These are phyloP conservation scores for Hyperoplus immaculatus DNA, from an alignment of 2,797 vertebrate species.

Conservation along the genomic window DNA sequence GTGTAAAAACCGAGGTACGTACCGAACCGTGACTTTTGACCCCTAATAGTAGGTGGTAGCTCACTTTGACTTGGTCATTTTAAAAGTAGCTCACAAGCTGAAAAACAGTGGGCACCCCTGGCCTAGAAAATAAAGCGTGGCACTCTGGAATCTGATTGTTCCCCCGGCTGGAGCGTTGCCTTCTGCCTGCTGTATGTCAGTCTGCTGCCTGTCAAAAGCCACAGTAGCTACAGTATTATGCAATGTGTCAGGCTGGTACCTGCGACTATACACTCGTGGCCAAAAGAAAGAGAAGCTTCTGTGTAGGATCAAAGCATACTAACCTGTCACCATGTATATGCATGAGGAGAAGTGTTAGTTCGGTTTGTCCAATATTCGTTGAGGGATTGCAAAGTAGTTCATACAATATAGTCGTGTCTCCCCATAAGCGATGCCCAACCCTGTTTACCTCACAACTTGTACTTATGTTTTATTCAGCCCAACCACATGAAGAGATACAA, in stretches of 20 bases:
- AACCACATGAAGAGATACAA: conserved; percentile 36
- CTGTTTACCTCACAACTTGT: conserved; percentile 28
- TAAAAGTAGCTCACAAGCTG: too few species aligned
- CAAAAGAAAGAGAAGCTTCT: neutral
- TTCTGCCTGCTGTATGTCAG: conserved; percentile 44
- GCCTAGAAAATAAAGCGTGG: conserved; percentile 37
- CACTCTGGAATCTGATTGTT: conserved; percentile 32
- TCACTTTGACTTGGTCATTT: too few species aligned
- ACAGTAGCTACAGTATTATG: conserved; percentile 17
- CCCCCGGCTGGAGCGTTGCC: conserved; percentile 47
- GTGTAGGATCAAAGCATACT: neutral
- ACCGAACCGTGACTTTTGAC: too few species aligned
- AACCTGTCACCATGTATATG: neutral
- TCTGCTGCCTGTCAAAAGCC: conserved; percentile 38
- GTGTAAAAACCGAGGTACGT: too few species aligned
- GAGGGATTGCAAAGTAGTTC: neutral
- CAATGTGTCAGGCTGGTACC: conserved; percentile 17
- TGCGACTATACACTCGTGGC: conserved; percentile 3
- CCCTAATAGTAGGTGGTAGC: too few species aligned
- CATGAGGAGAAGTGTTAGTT: neutral
- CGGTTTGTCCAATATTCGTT: conserved; percentile 1
- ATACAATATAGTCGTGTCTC: neutral
- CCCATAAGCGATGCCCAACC: neutral
- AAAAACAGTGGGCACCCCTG: too few species aligned
- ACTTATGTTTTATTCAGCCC: conserved; percentile 56